Conservation (phyloP, 2,888 invertebrate genomes). For the Hypomecis atomaria region DNA sequence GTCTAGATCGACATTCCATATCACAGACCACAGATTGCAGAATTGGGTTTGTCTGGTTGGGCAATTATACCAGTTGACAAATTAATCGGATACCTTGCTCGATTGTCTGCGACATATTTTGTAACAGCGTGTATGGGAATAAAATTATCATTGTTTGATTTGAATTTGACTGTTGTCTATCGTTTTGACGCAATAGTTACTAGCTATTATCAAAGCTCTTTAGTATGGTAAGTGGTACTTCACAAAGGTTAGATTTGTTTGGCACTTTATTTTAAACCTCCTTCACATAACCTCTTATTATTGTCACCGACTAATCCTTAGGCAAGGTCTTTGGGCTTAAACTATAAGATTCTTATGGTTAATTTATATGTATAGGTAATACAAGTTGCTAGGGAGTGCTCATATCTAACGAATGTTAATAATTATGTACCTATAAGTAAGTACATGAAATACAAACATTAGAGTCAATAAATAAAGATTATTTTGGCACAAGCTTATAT, state of each 20-base stretch:
- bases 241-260: neutral
- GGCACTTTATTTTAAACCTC: neutral
- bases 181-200: neutral
- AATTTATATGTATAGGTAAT: too few species aligned
- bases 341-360: too few species aligned
- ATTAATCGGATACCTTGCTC: conserved; percentile 50
- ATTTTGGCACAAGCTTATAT: too few species aligned
- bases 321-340: neutral
- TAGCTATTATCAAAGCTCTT: neutral
- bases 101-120: conserved; percentile 40
- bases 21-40: conserved; percentile 47
- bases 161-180: conserved; percentile 4
- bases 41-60: conserved; percentile 45
- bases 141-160: conserved; percentile 11
- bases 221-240: neutral
- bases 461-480: too few species aligned
- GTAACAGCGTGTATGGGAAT: conserved; percentile 27
- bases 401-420: too few species aligned
- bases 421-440: too few species aligned
- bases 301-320: neutral
- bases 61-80: conserved; percentile 53
- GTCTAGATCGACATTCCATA: conserved; percentile 51
- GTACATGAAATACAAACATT: too few species aligned
- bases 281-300: neutral
- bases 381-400: too few species aligned